phyloP scores from a whole-genome alignment of 2,888 invertebrate genomes.

The Stenchaetothrips biformis region DNA sequence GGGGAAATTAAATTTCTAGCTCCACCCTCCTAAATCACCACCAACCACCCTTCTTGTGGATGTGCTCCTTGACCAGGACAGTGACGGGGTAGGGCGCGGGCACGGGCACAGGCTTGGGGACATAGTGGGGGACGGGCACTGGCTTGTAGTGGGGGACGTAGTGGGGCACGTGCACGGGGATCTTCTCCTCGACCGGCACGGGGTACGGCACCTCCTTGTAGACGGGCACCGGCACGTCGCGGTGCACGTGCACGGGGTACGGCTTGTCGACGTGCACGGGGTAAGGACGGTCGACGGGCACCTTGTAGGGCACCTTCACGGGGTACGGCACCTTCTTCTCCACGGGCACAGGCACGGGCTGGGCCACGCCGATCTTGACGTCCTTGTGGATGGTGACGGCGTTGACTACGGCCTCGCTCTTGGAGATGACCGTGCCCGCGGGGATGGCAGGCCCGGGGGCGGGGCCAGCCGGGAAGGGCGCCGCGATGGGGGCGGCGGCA shows the following conservation, averaged over 20 bases:
- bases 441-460: neutral
- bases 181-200: neutral
- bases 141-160: neutral
- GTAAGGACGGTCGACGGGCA: constrained; percentile 9
- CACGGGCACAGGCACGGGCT: neutral
- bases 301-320: neutral
- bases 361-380: constrained; percentile 11
- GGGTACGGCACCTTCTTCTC: neutral
- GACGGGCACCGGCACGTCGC: constrained; percentile 1
- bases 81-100: neutral
- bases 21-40: neutral
- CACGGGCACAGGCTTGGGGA: neutral
- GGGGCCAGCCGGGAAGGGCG: neutral
- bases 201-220: neutral
- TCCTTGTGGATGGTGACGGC: constrained; percentile 6
- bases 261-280: constrained; percentile 19
- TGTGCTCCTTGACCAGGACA: constrained; percentile 16
- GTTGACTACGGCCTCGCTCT: constrained; percentile 12
- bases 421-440: neutral
- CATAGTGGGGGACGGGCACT: constrained; percentile 2
- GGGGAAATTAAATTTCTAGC: too few species aligned
- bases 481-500: neutral
- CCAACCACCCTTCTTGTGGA: constrained; percentile 12
- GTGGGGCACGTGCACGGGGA: neutral
- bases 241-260: neutral